Conservation (phyloP, 2,797 vertebrate genomes). For the Borostomias antarcticus region DNA sequence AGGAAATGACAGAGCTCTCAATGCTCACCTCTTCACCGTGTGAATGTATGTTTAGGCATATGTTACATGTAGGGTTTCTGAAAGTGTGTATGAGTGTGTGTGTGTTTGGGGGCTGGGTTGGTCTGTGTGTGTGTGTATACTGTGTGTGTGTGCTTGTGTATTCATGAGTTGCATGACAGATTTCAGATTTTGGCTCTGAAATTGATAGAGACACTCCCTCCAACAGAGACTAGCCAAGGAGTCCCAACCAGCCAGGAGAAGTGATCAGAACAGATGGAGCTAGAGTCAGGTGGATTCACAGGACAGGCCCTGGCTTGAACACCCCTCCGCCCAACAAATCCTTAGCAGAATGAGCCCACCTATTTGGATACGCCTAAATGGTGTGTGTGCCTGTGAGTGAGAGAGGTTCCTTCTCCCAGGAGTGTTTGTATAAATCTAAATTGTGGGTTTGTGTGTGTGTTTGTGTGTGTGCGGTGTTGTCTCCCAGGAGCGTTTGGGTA, state of each 20-base stretch:
- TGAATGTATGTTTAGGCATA: too few relatives aligned
- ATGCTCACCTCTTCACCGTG: neutral
- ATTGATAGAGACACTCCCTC: conserved; percentile 52
- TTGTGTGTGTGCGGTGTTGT: conserved; percentile 21
- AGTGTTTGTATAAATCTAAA: neutral
- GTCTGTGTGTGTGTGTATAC: neutral
- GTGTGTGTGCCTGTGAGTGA: neutral
- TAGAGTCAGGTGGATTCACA: neutral
- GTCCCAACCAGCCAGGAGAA: conserved; percentile 59
- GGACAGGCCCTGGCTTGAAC: conserved; percentile 59
- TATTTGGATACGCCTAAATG: too few relatives aligned
- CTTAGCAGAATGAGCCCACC: conserved; percentile 37
- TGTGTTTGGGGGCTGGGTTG: neutral
- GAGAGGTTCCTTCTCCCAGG: neutral
- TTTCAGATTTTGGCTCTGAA: conserved; percentile 49
- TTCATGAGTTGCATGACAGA: neutral
- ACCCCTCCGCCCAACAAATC: conserved; percentile 56
- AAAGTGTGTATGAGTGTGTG: neutral
- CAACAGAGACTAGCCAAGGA: conserved; percentile 49
- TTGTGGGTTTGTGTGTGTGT: too few relatives aligned
- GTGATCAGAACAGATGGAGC: conserved; percentile 47
- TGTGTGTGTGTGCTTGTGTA: neutral
- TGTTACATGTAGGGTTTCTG: neutral
- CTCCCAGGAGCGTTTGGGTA: conserved; percentile 64
- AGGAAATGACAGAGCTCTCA: neutral